Percentiles rank a stretch among this genome's conserved stretches.
These are phyloP conservation scores for Phalloptychus januarius DNA, from an alignment of 2,797 vertebrate species.

Conservation along the genomic window DNA sequence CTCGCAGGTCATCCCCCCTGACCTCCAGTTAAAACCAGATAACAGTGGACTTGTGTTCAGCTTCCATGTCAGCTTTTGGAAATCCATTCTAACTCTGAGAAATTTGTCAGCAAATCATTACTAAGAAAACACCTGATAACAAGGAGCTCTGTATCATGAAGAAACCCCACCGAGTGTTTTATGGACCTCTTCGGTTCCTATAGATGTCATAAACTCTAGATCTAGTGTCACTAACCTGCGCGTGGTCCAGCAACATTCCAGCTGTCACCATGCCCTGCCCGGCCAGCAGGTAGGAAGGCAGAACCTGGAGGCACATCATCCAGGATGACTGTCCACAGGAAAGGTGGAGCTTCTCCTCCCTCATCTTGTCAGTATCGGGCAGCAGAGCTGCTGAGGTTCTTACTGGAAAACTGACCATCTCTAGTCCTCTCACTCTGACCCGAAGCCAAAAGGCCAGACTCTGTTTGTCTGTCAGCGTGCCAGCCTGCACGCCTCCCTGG, in stretches of 20 bases:
- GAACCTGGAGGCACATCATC: slow-evolving; percentile 83
- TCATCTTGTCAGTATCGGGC: slow-evolving; percentile 33
- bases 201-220: neutral
- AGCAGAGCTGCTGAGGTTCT: slow-evolving; percentile 8
- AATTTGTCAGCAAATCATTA: neutral
- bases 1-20: slow-evolving; percentile 30
- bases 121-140: neutral
- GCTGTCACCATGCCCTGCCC: slow-evolving; percentile 89
- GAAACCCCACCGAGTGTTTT: neutral
- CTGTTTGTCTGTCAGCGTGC: slow-evolving; percentile 37
- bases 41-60: neutral
- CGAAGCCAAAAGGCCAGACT: slow-evolving; percentile 25
- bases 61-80: neutral
- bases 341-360: slow-evolving; percentile 68
- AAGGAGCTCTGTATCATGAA: neutral
- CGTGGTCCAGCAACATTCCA: slow-evolving; percentile 86
- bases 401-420: slow-evolving; percentile 10
- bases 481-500: neutral
- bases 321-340: slow-evolving; percentile 75
- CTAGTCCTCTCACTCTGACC: slow-evolving; percentile 9
- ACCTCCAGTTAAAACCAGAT: neutral
- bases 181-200: neutral
- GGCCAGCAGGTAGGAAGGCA: slow-evolving; percentile 84
- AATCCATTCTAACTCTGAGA: too few species aligned
- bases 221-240: slow-evolving; percentile 82